These are phyloP conservation scores for Luehdorfia chinensis DNA, from an alignment of 1,140 invertebrate species.

Conservation along the genomic window DNA sequence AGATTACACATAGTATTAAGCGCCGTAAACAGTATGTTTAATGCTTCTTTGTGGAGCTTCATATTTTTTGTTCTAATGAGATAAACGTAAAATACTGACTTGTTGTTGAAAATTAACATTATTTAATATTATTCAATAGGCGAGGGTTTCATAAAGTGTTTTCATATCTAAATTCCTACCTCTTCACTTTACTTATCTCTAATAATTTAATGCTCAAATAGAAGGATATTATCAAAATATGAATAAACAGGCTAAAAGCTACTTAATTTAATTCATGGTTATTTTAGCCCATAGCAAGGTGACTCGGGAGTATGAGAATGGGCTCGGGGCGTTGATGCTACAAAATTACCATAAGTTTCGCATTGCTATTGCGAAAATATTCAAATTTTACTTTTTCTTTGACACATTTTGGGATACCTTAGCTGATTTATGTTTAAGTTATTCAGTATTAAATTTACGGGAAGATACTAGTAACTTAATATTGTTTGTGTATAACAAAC, in stretches of 20 bases:
- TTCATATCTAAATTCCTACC: slow-evolving; percentile 6
- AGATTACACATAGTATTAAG: too few species aligned
- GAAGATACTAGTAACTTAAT: slow-evolving; percentile 5
- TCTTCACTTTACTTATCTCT: neutral
- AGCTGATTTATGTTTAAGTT: slow-evolving; percentile 13
- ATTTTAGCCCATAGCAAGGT: slow-evolving; percentile 2
- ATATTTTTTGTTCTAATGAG: too few species aligned
- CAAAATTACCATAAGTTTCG: slow-evolving; percentile 16
- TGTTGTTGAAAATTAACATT: too few species aligned
- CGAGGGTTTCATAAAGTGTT: too few species aligned
- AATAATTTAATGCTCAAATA: too few species aligned
- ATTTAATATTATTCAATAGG: too few species aligned
- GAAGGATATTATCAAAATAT: slow-evolving; percentile 8
- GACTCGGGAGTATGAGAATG: slow-evolving; percentile 9
- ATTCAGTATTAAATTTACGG: slow-evolving; percentile 7
- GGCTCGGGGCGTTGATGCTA: slow-evolving; percentile 1
- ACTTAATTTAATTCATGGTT: slow-evolving; percentile 7
- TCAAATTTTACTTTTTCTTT: slow-evolving; percentile 16
- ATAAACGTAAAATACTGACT: too few species aligned
- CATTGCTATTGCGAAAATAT: slow-evolving; percentile 17
- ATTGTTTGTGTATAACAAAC: neutral
- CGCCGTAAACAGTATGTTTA: too few species aligned
- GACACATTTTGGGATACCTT: slow-evolving; percentile 14
- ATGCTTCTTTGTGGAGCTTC: too few species aligned
- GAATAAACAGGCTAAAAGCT: slow-evolving; percentile 7